A percentile compares a stretch with the other conserved stretches of the same genome.
phyloP scores from a whole-genome alignment of 2,113 vertebrate species.

The Toxotes chatareus region DNA sequence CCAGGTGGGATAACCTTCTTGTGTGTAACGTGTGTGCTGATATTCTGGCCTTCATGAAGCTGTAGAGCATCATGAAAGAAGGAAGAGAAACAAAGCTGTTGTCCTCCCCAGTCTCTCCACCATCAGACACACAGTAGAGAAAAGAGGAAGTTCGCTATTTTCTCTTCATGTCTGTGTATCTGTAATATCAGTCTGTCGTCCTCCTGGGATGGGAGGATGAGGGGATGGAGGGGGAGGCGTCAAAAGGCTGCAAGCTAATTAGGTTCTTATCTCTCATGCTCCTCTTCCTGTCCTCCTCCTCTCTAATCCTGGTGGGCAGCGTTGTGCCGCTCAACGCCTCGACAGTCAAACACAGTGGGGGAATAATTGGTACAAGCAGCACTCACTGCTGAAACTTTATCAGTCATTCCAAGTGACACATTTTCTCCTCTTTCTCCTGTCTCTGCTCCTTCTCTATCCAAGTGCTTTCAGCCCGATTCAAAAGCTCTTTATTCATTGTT shows the following conservation, averaged over 20 bases:
- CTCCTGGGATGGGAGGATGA: constrained; percentile 59
- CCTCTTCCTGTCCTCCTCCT: constrained; percentile 73
- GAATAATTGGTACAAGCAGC: constrained; percentile 78
- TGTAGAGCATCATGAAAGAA: neutral
- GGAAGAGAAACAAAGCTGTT: constrained; percentile 19
- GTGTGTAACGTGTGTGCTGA: neutral
- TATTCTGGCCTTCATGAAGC: neutral
- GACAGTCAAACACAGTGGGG: constrained; percentile 75
- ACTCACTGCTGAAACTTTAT: constrained; percentile 73
- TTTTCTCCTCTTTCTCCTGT: constrained; percentile 47
- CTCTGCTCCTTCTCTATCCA: constrained; percentile 14
- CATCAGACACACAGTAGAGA: constrained; percentile 19
- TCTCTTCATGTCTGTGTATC: constrained; percentile 48
- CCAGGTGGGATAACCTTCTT: neutral
- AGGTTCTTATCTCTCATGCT: constrained; percentile 80
- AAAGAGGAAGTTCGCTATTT: constrained; percentile 11
- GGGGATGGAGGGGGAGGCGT: constrained; percentile 49
- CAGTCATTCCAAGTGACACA: constrained; percentile 65
- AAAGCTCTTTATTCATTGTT: constrained; percentile 46
- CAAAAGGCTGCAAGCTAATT: constrained; percentile 79
- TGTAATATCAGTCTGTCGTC: constrained; percentile 53
- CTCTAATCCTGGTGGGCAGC: constrained; percentile 78
- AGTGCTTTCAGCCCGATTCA: constrained; percentile 40
- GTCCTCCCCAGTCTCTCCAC: neutral
- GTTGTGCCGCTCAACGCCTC: constrained; percentile 73